Base-by-base conservation (phyloP, 2,113 vertebrate genomes). In the Fulmarus glacialis region DNA sequence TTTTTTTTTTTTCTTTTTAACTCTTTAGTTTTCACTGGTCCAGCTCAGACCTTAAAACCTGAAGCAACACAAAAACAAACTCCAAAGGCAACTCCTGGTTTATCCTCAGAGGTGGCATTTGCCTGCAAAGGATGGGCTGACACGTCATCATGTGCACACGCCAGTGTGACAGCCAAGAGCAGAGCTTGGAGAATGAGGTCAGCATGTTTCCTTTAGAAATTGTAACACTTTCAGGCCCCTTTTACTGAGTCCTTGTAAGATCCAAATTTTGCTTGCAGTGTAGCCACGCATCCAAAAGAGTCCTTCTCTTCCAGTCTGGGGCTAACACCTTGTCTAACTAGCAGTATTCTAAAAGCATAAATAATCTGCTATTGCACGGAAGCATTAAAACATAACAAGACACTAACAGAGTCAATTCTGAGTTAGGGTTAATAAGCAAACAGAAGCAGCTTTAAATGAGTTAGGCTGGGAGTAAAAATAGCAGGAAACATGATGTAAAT, bases 391-490 rank as follows among this genome's bases (percentile, higher is more conserved):
- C 32, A 20, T 56, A 89, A 91, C 73, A 45, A 96, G 78, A 34
- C 43, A 45, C 50, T 47, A 72, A 72, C 27, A 85, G 56, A 94
- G 48, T 88, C 58, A 42, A 2, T 88, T 95, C 47, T 73, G 58
- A 90, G 79, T 85, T 64, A 70, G 26, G 58, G 96, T 96, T 95
- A 96, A 93, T 91, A 78, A 95, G 60, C 83, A 85, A 73, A 63
- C 47, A 87, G 81, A 85, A 80, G 53, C 62, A 63, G 70, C 27
- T 87, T 84, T 72, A 94, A 94, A 62, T 47, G 59, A 96, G 79
- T 87, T 95, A 58, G 43, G 62, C 78, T 83, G 58, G 32, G 78
- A 96, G 73, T 85, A 95, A 96, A 97, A 96, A 96, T 94, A 96
- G 94, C 93, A 91, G 42, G 60, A 93, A 93, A 95, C 89, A 90